A percentile compares a stretch with the other conserved stretches of the same genome.
Evolutionary conservation across 2,797 vertebrate species (phyloP).

Genomic region (Cynodonichthys magdalenae): DNA sequence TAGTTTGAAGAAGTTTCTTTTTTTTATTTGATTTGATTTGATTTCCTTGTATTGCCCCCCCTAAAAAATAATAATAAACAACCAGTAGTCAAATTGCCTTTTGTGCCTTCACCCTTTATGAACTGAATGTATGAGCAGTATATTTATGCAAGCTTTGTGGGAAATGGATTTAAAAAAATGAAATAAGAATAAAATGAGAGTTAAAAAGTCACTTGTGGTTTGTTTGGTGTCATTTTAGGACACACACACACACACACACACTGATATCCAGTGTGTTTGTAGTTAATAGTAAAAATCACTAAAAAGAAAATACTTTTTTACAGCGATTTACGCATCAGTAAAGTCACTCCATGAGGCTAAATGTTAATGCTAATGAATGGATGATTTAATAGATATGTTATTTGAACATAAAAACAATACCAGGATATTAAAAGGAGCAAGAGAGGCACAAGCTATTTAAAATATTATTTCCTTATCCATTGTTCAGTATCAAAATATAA

Average conservation of each 20-base stretch:
- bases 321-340: no score
- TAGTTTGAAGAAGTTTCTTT: conserved; percentile 92
- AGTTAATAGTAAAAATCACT: no score
- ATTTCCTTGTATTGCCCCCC: conserved; percentile 72
- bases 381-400: no score
- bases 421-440: no score
- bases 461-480: no score
- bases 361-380: no score
- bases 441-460: no score
- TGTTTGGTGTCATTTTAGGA: conserved; percentile 8
- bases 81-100: conserved; percentile 96
- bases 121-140: conserved; percentile 99
- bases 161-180: conserved; percentile 91
- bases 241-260: neutral
- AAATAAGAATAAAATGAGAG: conserved; percentile 73
- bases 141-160: conserved; percentile 97
- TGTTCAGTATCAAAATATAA: no score
- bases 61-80: conserved; percentile 67
- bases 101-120: conserved; percentile 99
- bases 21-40: conserved; percentile 39
- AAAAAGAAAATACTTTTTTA: no score
- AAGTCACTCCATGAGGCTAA: no score
- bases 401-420: no score
- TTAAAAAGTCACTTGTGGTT: conserved; percentile 30
- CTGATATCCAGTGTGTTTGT: no score